Evolutionary conservation across 2,797 vertebrate genomes (phyloP).

Genomic region (Antennarius maculatus): DNA sequence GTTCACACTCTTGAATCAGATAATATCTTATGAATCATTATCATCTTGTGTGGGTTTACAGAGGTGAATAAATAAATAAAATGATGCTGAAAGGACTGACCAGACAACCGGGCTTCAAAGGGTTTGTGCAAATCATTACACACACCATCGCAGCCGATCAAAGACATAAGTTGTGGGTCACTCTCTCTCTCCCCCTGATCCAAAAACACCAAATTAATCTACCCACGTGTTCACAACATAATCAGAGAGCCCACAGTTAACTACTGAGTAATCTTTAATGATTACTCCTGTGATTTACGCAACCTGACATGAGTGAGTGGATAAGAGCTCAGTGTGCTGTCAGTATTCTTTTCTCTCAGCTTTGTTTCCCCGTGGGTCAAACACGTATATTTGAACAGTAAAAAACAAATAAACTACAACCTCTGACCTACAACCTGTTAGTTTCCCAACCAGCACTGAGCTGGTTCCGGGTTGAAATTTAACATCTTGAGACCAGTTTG

Average conservation of each 20-base stretch:
- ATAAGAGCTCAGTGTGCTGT: slow-evolving; percentile 28
- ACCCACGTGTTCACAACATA: slow-evolving; percentile 45
- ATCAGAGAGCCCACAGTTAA: slow-evolving; percentile 59
- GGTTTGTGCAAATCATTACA: slow-evolving; percentile 59
- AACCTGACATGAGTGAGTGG: slow-evolving; percentile 50
- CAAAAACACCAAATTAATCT: slow-evolving; percentile 61
- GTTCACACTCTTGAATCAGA: neutral
- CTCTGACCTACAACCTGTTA: neutral
- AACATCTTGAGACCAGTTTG: no score
- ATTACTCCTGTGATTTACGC: slow-evolving; percentile 64
- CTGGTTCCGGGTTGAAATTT: no score
- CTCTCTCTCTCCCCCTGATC: slow-evolving; percentile 24
- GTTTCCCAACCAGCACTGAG: no score
- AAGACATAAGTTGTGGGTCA: slow-evolving; percentile 57
- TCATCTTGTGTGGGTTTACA: slow-evolving; percentile 21
- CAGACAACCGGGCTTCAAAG: slow-evolving; percentile 65
- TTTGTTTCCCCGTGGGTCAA: slow-evolving; percentile 10
- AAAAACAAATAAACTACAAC: neutral
- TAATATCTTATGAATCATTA: slow-evolving; percentile 36
- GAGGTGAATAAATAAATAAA: slow-evolving; percentile 55
- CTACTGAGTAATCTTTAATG: slow-evolving; percentile 64
- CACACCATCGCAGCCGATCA: slow-evolving; percentile 71
- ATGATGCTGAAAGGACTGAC: slow-evolving; percentile 47
- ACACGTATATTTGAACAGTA: neutral
- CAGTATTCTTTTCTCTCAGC: slow-evolving; percentile 13